Evolutionary conservation across 2,797 vertebrate genomes (phyloP), one percentile per base, ranked within the genome.

Genomic region (Pangasius mekongensis): DNA sequence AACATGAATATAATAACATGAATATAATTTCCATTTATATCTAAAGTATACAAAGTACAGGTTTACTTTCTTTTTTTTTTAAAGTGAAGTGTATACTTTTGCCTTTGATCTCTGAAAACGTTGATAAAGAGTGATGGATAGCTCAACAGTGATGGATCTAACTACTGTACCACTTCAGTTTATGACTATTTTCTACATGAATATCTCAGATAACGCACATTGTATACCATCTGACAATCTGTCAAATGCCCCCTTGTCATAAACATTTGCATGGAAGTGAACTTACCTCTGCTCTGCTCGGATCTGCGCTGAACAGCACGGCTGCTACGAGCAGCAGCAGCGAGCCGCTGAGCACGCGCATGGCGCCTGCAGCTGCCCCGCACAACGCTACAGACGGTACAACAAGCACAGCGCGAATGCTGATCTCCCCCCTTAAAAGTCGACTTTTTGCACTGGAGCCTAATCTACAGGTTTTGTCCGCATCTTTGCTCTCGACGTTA

Each of bases 401-500:
- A 60, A 92, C 88, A 90, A 10, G 77, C 49, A 92, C 91, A 94
- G 91, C 93, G 90, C 92, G 91, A 88, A 13, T 47, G 9, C 86
- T 81, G 86, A 91, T 90, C 89, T 66, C 89, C 43, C 85, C 91
- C 62, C 58, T 89, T 89, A 13, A 81, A 62, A 86, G 78, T 86
- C 11, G 5, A 24, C 90, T 71, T 60, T 43, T 84, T 88, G 62
- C 69, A 49, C 22, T 60, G 84, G 91, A 91, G 87, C 77, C 47
- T 84, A 49, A 86, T 62, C 87, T 76, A 36, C 58, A 47, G 52
- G 64, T 93, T 91, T 86, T 91, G 91, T 92, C 94, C 92, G 94
- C 95, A 97, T 96, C 95, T 96, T 96, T 94, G 94, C 94, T 94
- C 92, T 88, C 92, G 86, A 87, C 93, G 94, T 93, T 96, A 86